Conservation (phyloP, 2,113 vertebrate species). For the Aspiorhynchus laticeps region DNA sequence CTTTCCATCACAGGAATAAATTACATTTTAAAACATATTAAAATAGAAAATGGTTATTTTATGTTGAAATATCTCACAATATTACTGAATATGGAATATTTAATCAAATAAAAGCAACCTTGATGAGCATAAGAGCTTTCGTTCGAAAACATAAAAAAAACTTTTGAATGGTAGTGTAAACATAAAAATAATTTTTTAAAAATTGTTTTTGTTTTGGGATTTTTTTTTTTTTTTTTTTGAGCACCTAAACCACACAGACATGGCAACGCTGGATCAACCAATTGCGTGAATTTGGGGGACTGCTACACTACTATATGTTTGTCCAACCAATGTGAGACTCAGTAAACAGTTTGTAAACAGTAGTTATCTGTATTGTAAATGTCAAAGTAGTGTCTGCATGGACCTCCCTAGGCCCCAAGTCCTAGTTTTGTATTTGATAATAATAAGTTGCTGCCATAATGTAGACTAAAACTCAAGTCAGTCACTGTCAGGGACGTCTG, state of each 20-base stretch:
- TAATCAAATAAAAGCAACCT: no score
- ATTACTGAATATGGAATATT: no score
- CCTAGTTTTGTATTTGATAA: background rate
- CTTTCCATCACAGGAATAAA: no score
- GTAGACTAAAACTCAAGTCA: background rate
- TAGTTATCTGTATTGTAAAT: background rate
- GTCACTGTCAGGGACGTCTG: background rate
- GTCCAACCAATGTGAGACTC: no score
- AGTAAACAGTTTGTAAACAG: background rate
- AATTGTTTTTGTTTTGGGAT: background rate
- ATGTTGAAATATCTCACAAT: no score
- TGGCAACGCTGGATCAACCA: background rate
- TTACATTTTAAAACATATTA: no score
- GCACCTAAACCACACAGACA: background rate
- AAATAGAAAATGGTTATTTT: no score
- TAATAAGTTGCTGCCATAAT: background rate
- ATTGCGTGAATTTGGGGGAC: background rate
- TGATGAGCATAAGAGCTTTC: no score
- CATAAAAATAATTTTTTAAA: background rate
- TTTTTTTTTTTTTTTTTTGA: background rate
- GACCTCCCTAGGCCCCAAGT: background rate
- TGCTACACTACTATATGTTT: no score
- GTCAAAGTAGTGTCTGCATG: background rate
- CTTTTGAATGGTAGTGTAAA: background rate
- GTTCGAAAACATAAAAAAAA: no score